A percentile compares a stretch with the other conserved stretches of the same genome.
phyloP scores from a whole-genome alignment of 2,113 vertebrate species.

The Isichthys henryi region DNA sequence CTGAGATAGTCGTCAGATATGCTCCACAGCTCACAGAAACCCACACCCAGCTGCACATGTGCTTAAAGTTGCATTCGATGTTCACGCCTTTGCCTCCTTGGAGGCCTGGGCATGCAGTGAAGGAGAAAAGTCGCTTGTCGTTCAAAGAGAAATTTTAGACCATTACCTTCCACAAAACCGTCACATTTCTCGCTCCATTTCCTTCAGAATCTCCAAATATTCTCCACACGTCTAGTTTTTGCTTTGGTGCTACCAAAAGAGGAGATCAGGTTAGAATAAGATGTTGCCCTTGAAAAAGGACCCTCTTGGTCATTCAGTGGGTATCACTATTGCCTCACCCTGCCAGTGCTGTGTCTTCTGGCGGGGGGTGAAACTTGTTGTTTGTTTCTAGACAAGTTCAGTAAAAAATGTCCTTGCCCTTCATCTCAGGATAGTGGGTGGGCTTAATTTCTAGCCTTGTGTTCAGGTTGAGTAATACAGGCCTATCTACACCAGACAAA shows the following conservation, averaged over 20 bases:
- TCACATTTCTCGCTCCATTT: slow-evolving; percentile 29
- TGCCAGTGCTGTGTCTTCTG: too few relatives aligned
- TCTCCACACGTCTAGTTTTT: slow-evolving; percentile 53
- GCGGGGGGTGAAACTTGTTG: too few relatives aligned
- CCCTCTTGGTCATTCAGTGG: not conserved
- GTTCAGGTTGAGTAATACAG: not conserved
- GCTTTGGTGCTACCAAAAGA: slow-evolving; percentile 44
- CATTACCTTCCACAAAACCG: slow-evolving; percentile 61
- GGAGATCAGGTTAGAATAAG: not conserved
- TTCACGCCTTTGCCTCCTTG: not conserved
- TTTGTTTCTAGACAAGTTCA: not conserved
- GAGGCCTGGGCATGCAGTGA: not conserved
- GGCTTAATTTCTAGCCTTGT: not conserved
- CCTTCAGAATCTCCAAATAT: slow-evolving; percentile 11
- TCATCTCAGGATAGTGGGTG: not conserved
- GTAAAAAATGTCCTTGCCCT: not conserved
- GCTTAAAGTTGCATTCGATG: not conserved
- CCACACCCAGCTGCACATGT: not conserved
- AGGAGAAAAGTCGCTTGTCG: not conserved
- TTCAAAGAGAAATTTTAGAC: not conserved
- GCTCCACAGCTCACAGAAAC: not conserved
- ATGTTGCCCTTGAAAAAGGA: not conserved
- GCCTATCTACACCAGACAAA: not conserved
- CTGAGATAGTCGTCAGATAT: not conserved
- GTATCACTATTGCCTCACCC: not conserved